Evolutionary conservation across 2,888 invertebrate species (phyloP).

Genomic region (Lysandra coridon): DNA sequence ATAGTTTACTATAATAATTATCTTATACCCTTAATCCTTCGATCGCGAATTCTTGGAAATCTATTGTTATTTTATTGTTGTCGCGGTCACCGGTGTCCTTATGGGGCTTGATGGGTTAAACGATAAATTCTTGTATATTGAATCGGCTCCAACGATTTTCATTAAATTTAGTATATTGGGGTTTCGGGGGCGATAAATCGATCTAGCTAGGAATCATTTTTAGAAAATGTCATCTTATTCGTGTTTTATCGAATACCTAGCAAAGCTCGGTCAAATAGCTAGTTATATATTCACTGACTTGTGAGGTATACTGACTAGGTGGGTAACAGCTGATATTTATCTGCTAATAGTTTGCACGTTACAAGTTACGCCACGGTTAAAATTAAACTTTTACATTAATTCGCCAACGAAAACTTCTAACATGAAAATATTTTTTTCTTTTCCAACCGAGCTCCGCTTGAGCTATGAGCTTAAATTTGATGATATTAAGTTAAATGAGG

Average conservation of each 20-base stretch:
- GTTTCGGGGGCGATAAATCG: no score
- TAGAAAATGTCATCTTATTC: no score
- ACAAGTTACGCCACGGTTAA: slow-evolving; percentile 25
- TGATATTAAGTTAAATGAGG: not conserved
- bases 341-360: slow-evolving; percentile 6
- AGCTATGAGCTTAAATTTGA: not conserved
- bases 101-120: no score
- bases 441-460: not conserved
- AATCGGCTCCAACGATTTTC: no score
- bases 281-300: not conserved
- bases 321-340: not conserved
- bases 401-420: not conserved
- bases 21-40: not conserved
- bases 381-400: not conserved
- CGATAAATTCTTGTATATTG: no score
- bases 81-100: no score
- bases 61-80: no score
- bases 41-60: no score
- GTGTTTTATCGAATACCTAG: no score
- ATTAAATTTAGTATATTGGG: no score
- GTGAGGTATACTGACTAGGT: not conserved
- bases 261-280: no score
- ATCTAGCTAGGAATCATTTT: no score
- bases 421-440: not conserved
- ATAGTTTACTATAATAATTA: not conserved